These are phyloP conservation scores for Lepisosteus osseus DNA, from an alignment of 2,113 vertebrate genomes.

Conservation along the genomic window DNA sequence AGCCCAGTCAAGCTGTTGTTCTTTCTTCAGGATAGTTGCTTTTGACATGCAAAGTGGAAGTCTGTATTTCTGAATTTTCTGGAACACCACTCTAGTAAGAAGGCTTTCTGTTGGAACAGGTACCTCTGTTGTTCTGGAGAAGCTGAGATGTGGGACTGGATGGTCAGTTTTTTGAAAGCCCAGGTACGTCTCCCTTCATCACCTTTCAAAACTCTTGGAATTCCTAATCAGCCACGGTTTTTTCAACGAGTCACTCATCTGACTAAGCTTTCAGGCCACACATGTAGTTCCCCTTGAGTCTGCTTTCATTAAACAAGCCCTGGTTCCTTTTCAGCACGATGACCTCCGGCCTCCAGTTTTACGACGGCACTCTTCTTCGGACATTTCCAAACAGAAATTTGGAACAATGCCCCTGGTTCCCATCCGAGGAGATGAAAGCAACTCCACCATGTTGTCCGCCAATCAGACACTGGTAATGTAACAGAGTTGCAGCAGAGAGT, in stretches of 20 bases:
- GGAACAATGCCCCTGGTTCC: conserved; percentile 94
- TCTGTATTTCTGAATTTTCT: neutral
- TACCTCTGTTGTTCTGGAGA: conserved; percentile 79
- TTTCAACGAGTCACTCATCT: neutral
- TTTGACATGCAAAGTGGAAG: neutral
- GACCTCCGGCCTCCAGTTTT: conserved; percentile 77
- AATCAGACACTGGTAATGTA: conserved; percentile 88
- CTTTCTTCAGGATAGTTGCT: too few species aligned
- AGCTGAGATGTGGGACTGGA: conserved; percentile 93
- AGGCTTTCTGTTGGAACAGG: conserved; percentile 50
- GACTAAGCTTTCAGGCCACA: too few species aligned
- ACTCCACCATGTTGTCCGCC: conserved; percentile 85
- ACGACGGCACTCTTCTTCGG: conserved; percentile 83
- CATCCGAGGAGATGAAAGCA: conserved; percentile 83
- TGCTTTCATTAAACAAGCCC: too few species aligned
- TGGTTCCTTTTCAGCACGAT: conserved; percentile 62
- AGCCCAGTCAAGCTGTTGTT: too few species aligned
- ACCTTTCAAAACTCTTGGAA: neutral
- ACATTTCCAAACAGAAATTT: conserved; percentile 91
- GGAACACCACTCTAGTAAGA: neutral
- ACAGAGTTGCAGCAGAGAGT: neutral
- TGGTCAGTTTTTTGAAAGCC: conserved; percentile 86
- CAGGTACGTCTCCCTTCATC: conserved; percentile 65
- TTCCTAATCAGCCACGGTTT: too few species aligned
- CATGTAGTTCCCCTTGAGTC: too few species aligned